Percentiles rank a stretch among this genome's conserved stretches.
Evolutionary conservation across 2,888 invertebrate genomes (phyloP).

Genomic region (Drosophila melanocephala): DNA sequence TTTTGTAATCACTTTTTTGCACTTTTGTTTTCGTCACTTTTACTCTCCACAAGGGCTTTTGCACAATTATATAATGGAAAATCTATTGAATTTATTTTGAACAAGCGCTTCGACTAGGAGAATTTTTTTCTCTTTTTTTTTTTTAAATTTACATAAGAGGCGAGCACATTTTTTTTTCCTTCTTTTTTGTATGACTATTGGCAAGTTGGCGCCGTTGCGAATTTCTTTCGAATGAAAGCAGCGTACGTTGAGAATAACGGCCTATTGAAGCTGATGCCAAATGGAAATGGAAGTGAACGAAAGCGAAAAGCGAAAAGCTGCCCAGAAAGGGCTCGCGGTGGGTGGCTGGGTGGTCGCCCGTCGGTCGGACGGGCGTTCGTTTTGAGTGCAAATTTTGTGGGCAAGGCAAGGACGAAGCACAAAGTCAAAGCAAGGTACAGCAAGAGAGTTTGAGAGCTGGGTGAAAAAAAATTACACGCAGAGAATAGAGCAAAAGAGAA

Average conservation of each 20-base stretch:
- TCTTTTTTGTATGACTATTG: conserved; percentile 22
- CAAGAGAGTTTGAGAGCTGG: conserved; percentile 27
- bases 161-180: conserved; percentile 23
- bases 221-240: conserved; percentile 37
- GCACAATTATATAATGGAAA: conserved; percentile 61
- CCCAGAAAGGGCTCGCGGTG: conserved; percentile 55
- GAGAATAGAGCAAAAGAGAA: conserved; percentile 27
- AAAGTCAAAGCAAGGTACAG: conserved; percentile 62
- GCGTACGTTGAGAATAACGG: conserved; percentile 49
- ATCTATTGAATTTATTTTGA: conserved; percentile 4
- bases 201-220: conserved; percentile 47
- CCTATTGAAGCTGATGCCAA: conserved; percentile 65
- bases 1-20: conserved; percentile 68
- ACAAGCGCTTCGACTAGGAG: background rate
- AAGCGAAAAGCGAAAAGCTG: conserved; percentile 64
- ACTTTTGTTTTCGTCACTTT: conserved; percentile 57
- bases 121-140: conserved; percentile 5
- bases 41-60: conserved; percentile 35
- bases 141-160: conserved; percentile 70
- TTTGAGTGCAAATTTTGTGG: conserved; percentile 66
- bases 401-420: conserved; percentile 72
- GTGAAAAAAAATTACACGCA: conserved; percentile 13
- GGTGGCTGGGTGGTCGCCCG: conserved; percentile 12
- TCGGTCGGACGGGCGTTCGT: conserved; percentile 11
- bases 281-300: conserved; percentile 66